Evolutionary conservation across 1,140 invertebrate genomes (phyloP).

Genomic region (Apocrypta bakeri): DNA sequence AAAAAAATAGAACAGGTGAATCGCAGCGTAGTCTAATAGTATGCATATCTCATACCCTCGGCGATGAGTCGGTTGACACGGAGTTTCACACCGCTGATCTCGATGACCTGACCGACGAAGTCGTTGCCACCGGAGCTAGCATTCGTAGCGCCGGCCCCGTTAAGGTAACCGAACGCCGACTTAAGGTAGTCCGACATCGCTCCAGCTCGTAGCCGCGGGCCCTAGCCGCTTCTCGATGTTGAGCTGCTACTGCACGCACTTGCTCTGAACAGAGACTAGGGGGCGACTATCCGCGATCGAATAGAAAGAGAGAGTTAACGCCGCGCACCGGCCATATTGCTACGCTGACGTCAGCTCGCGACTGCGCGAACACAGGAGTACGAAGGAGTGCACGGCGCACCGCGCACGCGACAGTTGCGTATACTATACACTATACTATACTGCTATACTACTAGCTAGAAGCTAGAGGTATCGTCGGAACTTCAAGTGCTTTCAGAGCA

Average conservation of each 20-base stretch:
- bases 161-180: slow-evolving; percentile 70
- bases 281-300: neutral
- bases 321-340: slow-evolving; percentile 70
- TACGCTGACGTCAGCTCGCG: slow-evolving; percentile 57
- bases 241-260: neutral
- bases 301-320: slow-evolving; percentile 27
- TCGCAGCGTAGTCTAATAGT: slow-evolving; percentile 8
- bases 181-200: slow-evolving; percentile 71
- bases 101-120: slow-evolving; percentile 92
- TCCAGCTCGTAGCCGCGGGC: neutral
- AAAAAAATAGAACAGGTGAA: neutral
- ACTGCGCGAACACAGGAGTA: neutral
- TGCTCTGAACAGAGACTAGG: neutral
- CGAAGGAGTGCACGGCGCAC: too few species aligned
- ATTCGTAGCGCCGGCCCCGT: slow-evolving; percentile 60
- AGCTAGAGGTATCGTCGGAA: too few species aligned
- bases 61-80: slow-evolving; percentile 93
- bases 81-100: slow-evolving; percentile 91
- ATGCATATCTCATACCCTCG: slow-evolving; percentile 83
- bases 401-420: too few species aligned
- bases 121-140: slow-evolving; percentile 76
- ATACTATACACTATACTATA: too few species aligned
- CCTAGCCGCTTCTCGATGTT: neutral
- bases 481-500: too few species aligned
- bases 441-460: too few species aligned